Conservation (phyloP, 2,888 invertebrate species). For the Phortica magna region DNA sequence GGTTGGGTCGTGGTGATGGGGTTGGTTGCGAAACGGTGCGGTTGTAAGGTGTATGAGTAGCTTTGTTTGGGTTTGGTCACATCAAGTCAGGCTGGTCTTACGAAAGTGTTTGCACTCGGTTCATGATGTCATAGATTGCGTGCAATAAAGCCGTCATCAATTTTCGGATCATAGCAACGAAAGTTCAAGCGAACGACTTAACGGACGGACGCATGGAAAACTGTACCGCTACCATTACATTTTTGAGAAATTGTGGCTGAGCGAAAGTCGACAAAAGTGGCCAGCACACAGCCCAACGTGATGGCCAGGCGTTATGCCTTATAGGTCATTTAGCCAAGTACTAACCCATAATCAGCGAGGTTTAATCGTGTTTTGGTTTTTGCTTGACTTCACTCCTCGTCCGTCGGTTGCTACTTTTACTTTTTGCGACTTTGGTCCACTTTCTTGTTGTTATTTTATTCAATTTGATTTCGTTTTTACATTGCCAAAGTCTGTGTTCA, state of each 20-base stretch:
- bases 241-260: not conserved
- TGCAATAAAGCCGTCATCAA: conserved; percentile 71
- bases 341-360: conserved; percentile 61
- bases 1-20: too few species aligned
- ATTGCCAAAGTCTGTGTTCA: conserved; percentile 33
- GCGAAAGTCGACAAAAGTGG: conserved; percentile 41
- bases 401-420: too few species aligned
- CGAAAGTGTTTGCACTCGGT: not conserved
- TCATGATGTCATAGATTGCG: conserved; percentile 74
- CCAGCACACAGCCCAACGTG: conserved; percentile 20
- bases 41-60: not conserved
- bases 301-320: conserved; percentile 37
- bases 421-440: not conserved
- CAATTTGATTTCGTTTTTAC: not conserved
- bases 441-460: not conserved
- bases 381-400: not conserved
- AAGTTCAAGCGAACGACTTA: conserved; percentile 23
- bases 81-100: not conserved
- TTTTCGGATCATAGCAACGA: conserved; percentile 40
- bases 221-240: not conserved
- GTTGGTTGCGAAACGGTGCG: too few species aligned
- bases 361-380: conserved; percentile 55
- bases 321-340: conserved; percentile 39
- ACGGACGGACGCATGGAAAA: not conserved
- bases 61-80: not conserved